phyloP scores from a whole-genome alignment of 1,140 invertebrate genomes.

The Eriosoma lanigerum region DNA sequence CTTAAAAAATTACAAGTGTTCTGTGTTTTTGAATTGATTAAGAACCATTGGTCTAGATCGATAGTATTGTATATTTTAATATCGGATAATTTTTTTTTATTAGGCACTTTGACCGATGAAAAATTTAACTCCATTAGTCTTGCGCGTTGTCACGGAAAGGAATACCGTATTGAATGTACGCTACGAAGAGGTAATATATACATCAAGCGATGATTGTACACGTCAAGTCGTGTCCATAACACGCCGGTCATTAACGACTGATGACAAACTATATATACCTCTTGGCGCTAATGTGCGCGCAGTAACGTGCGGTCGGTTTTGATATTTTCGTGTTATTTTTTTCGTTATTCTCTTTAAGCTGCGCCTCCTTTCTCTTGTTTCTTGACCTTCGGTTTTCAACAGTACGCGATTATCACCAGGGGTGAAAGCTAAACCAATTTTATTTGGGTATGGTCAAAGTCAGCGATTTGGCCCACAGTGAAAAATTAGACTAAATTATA shows the following conservation, averaged over 20 bases:
- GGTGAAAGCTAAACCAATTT: too few relatives aligned
- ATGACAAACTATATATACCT: conserved; percentile 49
- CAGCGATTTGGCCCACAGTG: too few relatives aligned
- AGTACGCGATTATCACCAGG: too few relatives aligned
- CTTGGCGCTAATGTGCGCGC: conserved; percentile 47
- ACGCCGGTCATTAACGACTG: conserved; percentile 34
- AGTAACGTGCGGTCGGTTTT: conserved; percentile 10
- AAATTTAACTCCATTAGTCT: conserved; percentile 40
- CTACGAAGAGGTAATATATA: conserved; percentile 15
- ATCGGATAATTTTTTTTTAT: conserved; percentile 15
- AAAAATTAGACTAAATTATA: too few relatives aligned
- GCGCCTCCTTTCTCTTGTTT: background rate
- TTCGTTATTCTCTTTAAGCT: too few relatives aligned
- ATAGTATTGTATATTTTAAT: too few relatives aligned
- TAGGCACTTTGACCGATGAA: conserved; percentile 14
- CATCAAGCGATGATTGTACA: conserved; percentile 40
- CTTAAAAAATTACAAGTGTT: too few relatives aligned
- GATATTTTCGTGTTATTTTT: background rate
- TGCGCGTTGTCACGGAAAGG: background rate
- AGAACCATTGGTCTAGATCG: too few relatives aligned
- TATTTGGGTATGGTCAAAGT: too few relatives aligned
- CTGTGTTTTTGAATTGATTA: too few relatives aligned
- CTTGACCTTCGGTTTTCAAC: too few relatives aligned
- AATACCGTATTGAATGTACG: background rate
- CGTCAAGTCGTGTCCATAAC: conserved; percentile 39